Base-by-base conservation (phyloP, 2,113 vertebrate species). In the Sinocyclocheilus grahami region DNA sequence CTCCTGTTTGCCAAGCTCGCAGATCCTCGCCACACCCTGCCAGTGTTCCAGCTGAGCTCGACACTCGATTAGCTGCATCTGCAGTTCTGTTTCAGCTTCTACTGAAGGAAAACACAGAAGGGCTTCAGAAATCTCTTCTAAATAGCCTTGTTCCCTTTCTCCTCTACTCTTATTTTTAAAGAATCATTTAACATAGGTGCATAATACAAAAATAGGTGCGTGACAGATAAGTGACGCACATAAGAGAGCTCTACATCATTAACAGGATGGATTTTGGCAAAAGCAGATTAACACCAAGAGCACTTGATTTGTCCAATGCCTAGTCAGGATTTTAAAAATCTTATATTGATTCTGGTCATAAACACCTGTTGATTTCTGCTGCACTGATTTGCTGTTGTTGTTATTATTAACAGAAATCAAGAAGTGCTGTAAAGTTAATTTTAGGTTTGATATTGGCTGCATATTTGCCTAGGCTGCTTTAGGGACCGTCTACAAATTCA, bases 1-100 rank as follows among this genome's bases (percentile, higher is more conserved):
- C 93, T 97, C 96, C 67, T 96, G 95, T 93, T 97, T 97, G 87
- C 96, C 96, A 90, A 95, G 93, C 92, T 97, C 97, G 37, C 96
- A 97, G 90, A 96, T 95, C 18, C 90, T 95, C 5, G 95, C 95
- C 92, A 96, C 94, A 2, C 94, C 94, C 92, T 95, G 93, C 95
- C 94, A 95, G 91, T 95, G 95, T 48, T 96, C 94, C 13, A 85
- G 91, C 88, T 96, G 94, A 12, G 94, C 92, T 89, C 85, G 86
- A 88, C 85, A 92, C 65, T 95, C 93, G 1, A 90, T 89, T 37
- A 95, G 91, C 88, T 94, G 90, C 69, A 89, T 90, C 89, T 92
- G 93, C 30, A 95, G 85, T 69, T 88, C 88, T 8, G 7, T 51
- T 85, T 91, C 92, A 93, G 83, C 48, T 85, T 90, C 90, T 6